Evolutionary conservation across 2,797 vertebrate species (phyloP).

Genomic region (Cynopterus sphinx): DNA sequence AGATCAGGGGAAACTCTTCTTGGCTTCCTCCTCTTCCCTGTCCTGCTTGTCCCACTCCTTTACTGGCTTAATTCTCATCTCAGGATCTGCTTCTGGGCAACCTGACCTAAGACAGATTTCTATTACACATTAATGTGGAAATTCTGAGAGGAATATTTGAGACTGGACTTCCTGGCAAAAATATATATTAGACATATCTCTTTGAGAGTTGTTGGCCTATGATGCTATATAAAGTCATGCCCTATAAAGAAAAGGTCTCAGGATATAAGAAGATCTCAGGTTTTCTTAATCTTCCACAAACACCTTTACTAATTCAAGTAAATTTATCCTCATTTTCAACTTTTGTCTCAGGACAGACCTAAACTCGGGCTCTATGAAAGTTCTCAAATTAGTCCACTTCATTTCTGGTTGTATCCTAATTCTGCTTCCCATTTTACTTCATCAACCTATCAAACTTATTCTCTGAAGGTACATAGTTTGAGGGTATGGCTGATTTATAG

Average conservation of each 20-base stretch:
- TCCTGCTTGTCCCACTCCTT: background rate
- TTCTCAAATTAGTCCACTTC: background rate
- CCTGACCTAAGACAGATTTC: background rate
- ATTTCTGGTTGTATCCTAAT: constrained; percentile 23
- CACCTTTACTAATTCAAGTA: background rate
- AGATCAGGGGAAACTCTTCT: background rate
- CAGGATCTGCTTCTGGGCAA: background rate
- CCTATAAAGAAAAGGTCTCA: background rate
- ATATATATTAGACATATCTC: background rate
- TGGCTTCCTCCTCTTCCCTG: background rate
- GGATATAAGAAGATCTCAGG: background rate
- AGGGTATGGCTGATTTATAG: constrained; percentile 50
- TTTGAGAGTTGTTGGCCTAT: background rate
- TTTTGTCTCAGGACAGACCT: background rate
- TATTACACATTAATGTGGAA: background rate
- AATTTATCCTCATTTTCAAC: background rate
- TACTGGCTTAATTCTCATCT: background rate
- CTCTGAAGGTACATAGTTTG: background rate
- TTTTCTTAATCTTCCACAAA: background rate
- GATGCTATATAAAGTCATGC: background rate
- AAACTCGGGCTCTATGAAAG: background rate
- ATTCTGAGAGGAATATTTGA: background rate
- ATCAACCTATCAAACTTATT: background rate
- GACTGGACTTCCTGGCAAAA: background rate
- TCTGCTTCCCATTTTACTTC: background rate